These are phyloP conservation scores for Tetrapedia diversipes DNA, from an alignment of 2,888 invertebrate genomes.

Conservation along the genomic window DNA sequence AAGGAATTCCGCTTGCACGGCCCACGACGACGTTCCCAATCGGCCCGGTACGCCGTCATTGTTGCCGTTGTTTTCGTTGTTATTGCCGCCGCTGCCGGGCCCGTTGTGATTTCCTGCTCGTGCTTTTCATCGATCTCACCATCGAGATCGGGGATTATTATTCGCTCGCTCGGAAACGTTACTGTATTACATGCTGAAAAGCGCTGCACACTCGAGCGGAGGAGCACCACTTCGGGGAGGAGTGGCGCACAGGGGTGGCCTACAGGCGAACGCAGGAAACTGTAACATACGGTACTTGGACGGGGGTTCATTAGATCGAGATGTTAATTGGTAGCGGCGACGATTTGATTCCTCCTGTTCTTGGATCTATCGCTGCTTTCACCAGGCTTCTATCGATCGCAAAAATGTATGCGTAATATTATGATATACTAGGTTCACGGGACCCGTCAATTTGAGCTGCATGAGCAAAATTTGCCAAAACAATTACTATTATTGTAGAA, in stretches of 20 bases:
- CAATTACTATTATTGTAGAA: too few relatives aligned
- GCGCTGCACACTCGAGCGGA: conserved; percentile 68
- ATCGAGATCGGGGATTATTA: conserved; percentile 73
- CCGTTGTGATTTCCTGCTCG: conserved; percentile 42
- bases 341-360: conserved; percentile 32
- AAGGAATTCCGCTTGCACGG: conserved; percentile 73
- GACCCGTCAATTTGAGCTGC: too few relatives aligned
- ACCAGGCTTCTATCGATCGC: background rate
- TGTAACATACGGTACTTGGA: conserved; percentile 80
- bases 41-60: conserved; percentile 52
- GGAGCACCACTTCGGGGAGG: conserved; percentile 47
- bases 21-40: conserved; percentile 31
- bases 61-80: conserved; percentile 60
- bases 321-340: conserved; percentile 75
- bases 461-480: too few relatives aligned
- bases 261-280: conserved; percentile 62
- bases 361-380: conserved; percentile 9
- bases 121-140: conserved; percentile 43
- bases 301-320: conserved; percentile 79
- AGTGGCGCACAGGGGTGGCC: conserved; percentile 46
- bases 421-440: too few relatives aligned
- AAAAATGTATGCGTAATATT: too few relatives aligned
- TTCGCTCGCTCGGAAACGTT: conserved; percentile 81
- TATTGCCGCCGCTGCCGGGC: conserved; percentile 39
- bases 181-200: conserved; percentile 77